phyloP scores from a whole-genome alignment of 2,113 vertebrate genomes.

The Dissostichus mawsoni region DNA sequence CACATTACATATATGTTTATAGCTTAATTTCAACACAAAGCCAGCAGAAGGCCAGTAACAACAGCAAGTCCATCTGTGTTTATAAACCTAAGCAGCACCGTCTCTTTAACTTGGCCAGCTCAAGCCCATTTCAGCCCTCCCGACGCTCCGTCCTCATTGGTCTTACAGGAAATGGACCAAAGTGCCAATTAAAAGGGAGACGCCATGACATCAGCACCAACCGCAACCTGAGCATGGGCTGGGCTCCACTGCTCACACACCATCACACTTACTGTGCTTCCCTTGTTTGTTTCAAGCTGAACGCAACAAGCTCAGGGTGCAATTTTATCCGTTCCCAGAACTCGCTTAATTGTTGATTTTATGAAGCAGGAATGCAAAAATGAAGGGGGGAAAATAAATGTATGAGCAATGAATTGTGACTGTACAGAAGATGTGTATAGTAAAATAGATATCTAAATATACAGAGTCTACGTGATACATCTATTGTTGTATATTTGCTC shows the following conservation, averaged over 20 bases:
- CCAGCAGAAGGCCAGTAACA: slow-evolving; percentile 46
- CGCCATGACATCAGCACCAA: slow-evolving; percentile 45
- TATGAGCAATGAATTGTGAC: slow-evolving; percentile 49
- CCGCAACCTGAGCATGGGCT: slow-evolving; percentile 30
- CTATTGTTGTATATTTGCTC: slow-evolving; percentile 58
- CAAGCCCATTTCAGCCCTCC: slow-evolving; percentile 56
- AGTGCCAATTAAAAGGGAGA: slow-evolving; percentile 55
- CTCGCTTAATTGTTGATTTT: slow-evolving; percentile 31
- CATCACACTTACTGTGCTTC: slow-evolving; percentile 35
- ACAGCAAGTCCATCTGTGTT: slow-evolving; percentile 43
- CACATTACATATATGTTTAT: slow-evolving; percentile 60
- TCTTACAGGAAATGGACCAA: slow-evolving; percentile 57
- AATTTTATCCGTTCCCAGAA: slow-evolving; percentile 33
- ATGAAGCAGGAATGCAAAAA: slow-evolving; percentile 50
- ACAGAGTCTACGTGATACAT: slow-evolving; percentile 70
- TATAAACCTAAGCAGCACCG: slow-evolving; percentile 25
- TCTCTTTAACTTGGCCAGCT: slow-evolving; percentile 66
- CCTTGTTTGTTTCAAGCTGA: slow-evolving; percentile 42
- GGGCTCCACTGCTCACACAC: slow-evolving; percentile 21
- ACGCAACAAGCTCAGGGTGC: slow-evolving; percentile 21
- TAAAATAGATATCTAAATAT: slow-evolving; percentile 78
- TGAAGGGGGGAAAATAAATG: slow-evolving; percentile 36
- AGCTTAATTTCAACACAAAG: slow-evolving; percentile 70
- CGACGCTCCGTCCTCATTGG: slow-evolving; percentile 31
- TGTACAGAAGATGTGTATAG: slow-evolving; percentile 61